Evolutionary conservation across 2,888 invertebrate species (phyloP).

Genomic region (Ametastegia equiseti): DNA sequence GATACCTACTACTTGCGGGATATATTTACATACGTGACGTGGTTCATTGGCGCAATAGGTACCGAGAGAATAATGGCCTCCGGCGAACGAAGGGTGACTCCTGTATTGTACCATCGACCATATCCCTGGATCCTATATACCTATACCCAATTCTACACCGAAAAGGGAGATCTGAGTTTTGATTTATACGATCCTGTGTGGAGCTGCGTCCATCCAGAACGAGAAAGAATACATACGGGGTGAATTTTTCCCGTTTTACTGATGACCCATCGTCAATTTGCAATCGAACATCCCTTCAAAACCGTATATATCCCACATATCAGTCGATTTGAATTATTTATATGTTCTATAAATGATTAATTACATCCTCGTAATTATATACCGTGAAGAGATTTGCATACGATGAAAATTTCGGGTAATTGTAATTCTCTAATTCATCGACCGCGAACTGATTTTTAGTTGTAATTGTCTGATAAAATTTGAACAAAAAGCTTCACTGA

Average conservation of each 20-base stretch:
- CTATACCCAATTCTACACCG: slow-evolving; percentile 2
- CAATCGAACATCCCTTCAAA: background rate
- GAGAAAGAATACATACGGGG: background rate
- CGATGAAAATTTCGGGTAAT: background rate
- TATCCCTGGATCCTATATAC: background rate
- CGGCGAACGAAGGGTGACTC: slow-evolving; percentile 18
- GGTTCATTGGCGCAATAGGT: slow-evolving; percentile 9
- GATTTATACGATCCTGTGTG: background rate
- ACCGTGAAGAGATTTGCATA: background rate
- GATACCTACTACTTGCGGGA: background rate
- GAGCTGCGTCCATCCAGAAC: background rate
- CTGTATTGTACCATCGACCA: background rate
- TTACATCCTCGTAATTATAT: background rate
- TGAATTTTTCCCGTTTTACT: background rate
- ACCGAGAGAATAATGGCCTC: slow-evolving; percentile 22
- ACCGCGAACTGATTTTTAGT: background rate
- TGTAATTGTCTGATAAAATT: background rate
- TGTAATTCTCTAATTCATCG: background rate
- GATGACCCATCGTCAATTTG: background rate
- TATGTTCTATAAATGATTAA: background rate
- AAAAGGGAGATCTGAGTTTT: slow-evolving; percentile 8
- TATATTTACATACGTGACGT: slow-evolving; percentile 22
- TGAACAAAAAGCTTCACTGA: background rate
- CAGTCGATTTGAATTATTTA: background rate
- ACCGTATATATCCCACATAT: background rate